Conservation (phyloP, 2,888 invertebrate species). For the Protula sp. region DNA sequence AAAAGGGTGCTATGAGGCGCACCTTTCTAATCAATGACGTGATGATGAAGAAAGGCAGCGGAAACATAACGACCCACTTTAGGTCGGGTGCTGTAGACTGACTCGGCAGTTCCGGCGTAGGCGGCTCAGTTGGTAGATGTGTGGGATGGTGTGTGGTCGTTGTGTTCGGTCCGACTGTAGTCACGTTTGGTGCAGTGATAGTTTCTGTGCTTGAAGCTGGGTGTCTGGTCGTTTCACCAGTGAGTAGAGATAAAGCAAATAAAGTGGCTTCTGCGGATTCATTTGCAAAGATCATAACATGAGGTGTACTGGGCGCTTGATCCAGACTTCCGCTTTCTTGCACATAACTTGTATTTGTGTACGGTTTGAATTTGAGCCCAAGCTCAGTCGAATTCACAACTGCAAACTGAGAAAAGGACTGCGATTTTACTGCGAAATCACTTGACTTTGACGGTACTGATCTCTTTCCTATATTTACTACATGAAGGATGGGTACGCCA, state of each 20-base stretch:
- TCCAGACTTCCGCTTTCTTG: no score
- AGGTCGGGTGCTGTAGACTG: conserved; percentile 31
- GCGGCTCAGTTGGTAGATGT: background rate
- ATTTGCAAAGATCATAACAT: no score
- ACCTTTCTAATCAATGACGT: conserved; percentile 40
- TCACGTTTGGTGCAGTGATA: background rate
- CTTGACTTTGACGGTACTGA: background rate
- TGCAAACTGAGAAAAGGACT: no score
- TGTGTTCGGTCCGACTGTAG: background rate
- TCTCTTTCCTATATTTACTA: conserved; percentile 1
- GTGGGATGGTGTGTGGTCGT: conserved; percentile 1
- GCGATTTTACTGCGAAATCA: background rate
- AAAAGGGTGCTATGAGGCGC: conserved; percentile 40
- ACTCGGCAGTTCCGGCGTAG: background rate
- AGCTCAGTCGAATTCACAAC: no score
- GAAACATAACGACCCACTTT: conserved; percentile 35
- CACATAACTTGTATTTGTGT: background rate
- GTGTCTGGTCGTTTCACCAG: background rate
- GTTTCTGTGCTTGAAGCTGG: background rate
- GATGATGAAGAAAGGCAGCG: conserved; percentile 39
- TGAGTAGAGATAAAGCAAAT: background rate
- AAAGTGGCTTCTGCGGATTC: background rate
- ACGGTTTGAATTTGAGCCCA: background rate
- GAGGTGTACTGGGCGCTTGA: no score
- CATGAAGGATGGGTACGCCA: conserved; percentile 12